Evolutionary conservation across 1,140 invertebrate genomes (phyloP), one percentile per base, ranked within the genome.

Genomic region (Mamestra configurata): DNA sequence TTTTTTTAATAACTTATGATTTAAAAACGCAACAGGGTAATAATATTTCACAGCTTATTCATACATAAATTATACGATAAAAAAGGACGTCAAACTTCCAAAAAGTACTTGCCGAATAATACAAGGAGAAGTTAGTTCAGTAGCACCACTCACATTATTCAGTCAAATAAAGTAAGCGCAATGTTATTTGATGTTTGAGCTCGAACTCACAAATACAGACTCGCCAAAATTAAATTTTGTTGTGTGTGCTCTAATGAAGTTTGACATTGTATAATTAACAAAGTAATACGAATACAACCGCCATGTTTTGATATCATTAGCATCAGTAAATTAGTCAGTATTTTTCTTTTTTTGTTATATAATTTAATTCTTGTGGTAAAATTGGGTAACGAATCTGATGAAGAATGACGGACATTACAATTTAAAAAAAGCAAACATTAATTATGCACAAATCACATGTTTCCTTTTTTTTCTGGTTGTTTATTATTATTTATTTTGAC

Each of bases 231-330:
- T 51, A 3, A 51, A 71, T 71, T 71, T 40, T 31, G 68, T 31
- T 71, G 68, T 51, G 46, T 51, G 68, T 71, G 68, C 68, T 51
- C 68, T 71, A 71, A 71, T 31, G 46, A 71, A 71, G 68, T 71
- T 71, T 49, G 22, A 71, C 68, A 71, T 70, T 70, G 43, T 70
- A 10, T 70, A 70, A 71, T 71, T 51, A 51, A 31, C 68, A 71
- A 71, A 71, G 68, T 71, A 46, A 46, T 40, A 46, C 37, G 18
- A 31, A 71, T 71, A 46, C 68, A 1, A 49, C 46, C 68, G 43
- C 37, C 18, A 8, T 71, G 68, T 71, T 71, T 51, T 71, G 68
- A 71, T 71, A 71, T 71, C 68, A 71, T 71, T 71, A 71, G 68
- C 37, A 31, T 51, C 64, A 43, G n/a, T 71, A 51, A 66, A 31